These are phyloP conservation scores for Ylistrum balloti DNA, from an alignment of 1,140 invertebrate species.

Conservation along the genomic window DNA sequence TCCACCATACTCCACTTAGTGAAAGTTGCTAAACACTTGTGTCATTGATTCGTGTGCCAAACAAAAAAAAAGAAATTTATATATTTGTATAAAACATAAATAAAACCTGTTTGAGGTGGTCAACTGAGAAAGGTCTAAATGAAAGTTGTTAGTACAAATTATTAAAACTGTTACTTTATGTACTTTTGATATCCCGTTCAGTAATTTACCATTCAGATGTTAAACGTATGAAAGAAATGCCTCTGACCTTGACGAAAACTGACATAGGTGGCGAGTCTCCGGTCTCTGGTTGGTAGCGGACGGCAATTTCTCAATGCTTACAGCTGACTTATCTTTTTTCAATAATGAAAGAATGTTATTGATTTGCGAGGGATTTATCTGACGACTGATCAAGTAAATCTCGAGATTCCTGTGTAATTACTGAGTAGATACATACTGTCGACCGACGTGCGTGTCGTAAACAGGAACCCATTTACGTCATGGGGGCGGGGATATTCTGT, in stretches of 20 bases:
- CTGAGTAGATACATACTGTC: neutral
- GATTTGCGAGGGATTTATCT: neutral
- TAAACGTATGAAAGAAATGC: neutral
- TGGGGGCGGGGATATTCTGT: neutral
- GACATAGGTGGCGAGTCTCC: too few relatives aligned
- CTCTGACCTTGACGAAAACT: neutral
- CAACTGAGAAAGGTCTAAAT: too few relatives aligned
- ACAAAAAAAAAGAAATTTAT: too few relatives aligned
- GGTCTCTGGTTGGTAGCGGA: neutral
- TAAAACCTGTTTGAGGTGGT: too few relatives aligned
- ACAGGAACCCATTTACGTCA: neutral
- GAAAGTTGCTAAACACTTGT: too few relatives aligned
- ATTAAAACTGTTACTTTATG: too few relatives aligned
- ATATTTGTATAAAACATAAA: too few relatives aligned
- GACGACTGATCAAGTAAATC: neutral
- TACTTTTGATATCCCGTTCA: too few relatives aligned
- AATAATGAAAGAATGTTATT: slow-evolving; percentile 17
- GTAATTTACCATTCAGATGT: too few relatives aligned
- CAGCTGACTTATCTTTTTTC: neutral
- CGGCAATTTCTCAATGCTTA: neutral
- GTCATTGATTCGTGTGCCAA: too few relatives aligned
- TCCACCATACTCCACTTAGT: too few relatives aligned
- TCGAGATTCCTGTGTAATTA: neutral
- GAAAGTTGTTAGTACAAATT: too few relatives aligned
- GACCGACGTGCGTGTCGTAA: neutral